Percentiles rank a stretch among this genome's conserved stretches.
These are phyloP conservation scores for Cantharis lateralis DNA, from an alignment of 2,888 invertebrate species.

Conservation along the genomic window DNA sequence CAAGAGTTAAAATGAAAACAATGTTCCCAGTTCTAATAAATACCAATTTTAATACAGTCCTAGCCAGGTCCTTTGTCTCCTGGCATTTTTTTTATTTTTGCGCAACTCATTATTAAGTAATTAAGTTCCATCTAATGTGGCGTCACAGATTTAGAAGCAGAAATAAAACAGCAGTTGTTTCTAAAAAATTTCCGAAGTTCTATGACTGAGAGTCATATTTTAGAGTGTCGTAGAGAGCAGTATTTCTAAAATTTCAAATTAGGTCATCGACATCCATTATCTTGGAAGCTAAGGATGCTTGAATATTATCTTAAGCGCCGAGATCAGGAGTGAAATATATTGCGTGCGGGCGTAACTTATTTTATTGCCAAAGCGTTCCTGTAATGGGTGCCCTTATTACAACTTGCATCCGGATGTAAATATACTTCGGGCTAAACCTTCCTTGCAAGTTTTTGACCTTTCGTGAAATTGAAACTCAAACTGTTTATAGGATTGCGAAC, in stretches of 20 bases:
- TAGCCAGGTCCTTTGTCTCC: no score
- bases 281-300: not conserved
- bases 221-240: not conserved
- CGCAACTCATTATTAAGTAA: no score
- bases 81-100: no score
- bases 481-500: not conserved
- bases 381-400: not conserved
- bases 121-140: no score
- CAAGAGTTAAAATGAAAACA: not conserved
- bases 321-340: not conserved
- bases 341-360: not conserved
- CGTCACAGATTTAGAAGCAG: no score
- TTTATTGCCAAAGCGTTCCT: not conserved
- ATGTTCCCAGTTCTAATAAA: not conserved
- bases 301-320: not conserved
- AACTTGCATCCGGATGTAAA: not conserved
- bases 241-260: not conserved
- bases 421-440: not conserved
- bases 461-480: not conserved
- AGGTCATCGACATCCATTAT: not conserved
- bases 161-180: no score
- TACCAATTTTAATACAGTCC: no score
- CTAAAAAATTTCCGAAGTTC: no score
- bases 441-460: not conserved
- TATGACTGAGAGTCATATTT: no score